Evolutionary conservation across 2,888 invertebrate genomes (phyloP).

Genomic region (Melanostoma mellinum): DNA sequence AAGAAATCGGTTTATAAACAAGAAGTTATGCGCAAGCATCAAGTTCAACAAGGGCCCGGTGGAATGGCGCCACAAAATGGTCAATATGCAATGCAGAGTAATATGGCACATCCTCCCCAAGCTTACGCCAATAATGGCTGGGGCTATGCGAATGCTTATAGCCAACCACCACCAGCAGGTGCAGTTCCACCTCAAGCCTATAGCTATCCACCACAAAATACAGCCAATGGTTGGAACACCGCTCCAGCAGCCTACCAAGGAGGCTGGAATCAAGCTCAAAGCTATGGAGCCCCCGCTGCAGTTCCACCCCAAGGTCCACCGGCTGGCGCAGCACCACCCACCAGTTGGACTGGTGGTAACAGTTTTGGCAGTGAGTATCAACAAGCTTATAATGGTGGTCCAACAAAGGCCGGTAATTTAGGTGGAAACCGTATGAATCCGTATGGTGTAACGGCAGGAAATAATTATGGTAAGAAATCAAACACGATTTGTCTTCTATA

Average conservation of each 20-base stretch:
- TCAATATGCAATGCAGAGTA: constrained; percentile 59
- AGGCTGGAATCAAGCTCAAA: constrained; percentile 64
- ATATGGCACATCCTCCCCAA: constrained; percentile 73
- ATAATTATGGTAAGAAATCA: constrained; percentile 77
- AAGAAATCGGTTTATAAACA: constrained; percentile 79
- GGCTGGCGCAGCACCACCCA: constrained; percentile 70
- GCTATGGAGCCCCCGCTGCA: constrained; percentile 76
- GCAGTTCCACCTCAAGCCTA: constrained; percentile 69
- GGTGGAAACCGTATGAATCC: constrained; percentile 87
- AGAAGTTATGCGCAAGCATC: constrained; percentile 75
- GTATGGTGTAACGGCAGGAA: constrained; percentile 80
- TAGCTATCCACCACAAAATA: constrained; percentile 67
- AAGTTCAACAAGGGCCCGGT: constrained; percentile 74
- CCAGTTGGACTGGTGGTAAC: constrained; percentile 71
- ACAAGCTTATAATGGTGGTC: constrained; percentile 91
- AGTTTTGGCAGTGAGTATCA: constrained; percentile 87
- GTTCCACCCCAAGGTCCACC: constrained; percentile 73
- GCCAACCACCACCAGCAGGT: constrained; percentile 75
- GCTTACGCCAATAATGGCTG: constrained; percentile 75
- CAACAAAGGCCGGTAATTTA: constrained; percentile 88
- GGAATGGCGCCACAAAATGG: constrained; percentile 80
- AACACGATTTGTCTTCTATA: constrained; percentile 65
- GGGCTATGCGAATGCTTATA: constrained; percentile 76
- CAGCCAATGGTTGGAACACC: constrained; percentile 71
- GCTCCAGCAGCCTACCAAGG: constrained; percentile 75